Evolutionary conservation across 2,113 vertebrate species (phyloP).

Genomic region (Atlantisia rogersi): DNA sequence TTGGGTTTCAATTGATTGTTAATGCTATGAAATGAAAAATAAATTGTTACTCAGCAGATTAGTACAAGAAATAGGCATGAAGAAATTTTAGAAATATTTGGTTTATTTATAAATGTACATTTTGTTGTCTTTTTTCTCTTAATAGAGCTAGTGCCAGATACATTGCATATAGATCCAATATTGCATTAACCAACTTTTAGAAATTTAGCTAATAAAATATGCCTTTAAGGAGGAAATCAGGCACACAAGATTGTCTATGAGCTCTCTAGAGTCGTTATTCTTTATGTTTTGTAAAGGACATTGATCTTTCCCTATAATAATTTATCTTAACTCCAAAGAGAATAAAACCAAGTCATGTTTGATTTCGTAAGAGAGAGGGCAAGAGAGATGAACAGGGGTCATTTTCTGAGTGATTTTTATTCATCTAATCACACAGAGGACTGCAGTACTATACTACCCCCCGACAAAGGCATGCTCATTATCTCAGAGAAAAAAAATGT

Average conservation of each 20-base stretch:
- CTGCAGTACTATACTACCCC: neutral
- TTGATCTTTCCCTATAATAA: constrained; percentile 19
- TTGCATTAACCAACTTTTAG: neutral
- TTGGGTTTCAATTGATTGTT: neutral
- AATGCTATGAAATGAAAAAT: neutral
- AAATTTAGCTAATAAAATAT: constrained; percentile 47
- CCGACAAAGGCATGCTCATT: neutral
- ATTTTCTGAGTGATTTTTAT: neutral
- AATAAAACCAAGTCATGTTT: constrained; percentile 32
- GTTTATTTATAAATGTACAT: neutral
- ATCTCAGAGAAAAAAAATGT: neutral
- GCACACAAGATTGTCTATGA: neutral
- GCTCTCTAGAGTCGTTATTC: neutral
- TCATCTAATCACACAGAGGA: neutral
- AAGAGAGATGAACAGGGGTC: neutral
- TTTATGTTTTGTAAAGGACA: constrained; percentile 42
- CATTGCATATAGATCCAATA: neutral
- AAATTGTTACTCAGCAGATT: neutral
- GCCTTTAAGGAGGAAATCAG: constrained; percentile 12
- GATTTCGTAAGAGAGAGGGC: neutral
- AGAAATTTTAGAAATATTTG: constrained; percentile 48
- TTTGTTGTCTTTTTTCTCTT: neutral
- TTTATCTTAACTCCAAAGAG: constrained; percentile 44
- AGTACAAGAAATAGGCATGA: neutral
- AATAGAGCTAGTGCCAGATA: neutral